A percentile compares a stretch with the other conserved stretches of the same genome.
phyloP scores from a whole-genome alignment of 2,113 vertebrate species.

The Pelmatolapia mariae region DNA sequence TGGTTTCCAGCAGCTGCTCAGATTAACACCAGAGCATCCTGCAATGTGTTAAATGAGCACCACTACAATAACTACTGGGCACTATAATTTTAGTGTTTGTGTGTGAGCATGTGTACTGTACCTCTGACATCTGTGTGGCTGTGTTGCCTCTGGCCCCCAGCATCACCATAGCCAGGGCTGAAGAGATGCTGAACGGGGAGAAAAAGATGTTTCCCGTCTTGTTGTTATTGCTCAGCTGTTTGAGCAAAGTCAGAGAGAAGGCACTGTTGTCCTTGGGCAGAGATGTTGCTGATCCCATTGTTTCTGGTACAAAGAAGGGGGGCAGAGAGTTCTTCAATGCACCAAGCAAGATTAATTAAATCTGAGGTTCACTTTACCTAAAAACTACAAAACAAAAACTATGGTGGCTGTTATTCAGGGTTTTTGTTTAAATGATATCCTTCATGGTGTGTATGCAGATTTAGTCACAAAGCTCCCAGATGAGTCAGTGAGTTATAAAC shows the following conservation, averaged over 20 bases:
- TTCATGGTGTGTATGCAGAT: not conserved
- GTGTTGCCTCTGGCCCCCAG: conserved; percentile 79
- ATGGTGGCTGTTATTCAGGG: not conserved
- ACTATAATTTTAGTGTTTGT: not conserved
- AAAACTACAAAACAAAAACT: not conserved
- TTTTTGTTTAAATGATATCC: not conserved
- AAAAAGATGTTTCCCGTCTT: too few relatives aligned
- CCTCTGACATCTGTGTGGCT: conserved; percentile 81
- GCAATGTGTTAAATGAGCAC: not conserved
- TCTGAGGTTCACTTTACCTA: not conserved
- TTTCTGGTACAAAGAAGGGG: not conserved
- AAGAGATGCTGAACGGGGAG: not conserved
- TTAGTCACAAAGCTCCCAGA: not conserved
- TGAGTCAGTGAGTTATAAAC: not conserved
- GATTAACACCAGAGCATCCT: not conserved
- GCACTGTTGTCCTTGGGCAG: too few relatives aligned
- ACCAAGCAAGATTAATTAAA: accelerated
- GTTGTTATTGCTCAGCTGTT: too few relatives aligned
- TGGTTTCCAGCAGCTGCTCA: not conserved
- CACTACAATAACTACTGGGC: not conserved
- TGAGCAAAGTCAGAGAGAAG: too few relatives aligned
- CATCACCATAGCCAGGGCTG: conserved; percentile 80
- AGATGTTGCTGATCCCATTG: too few relatives aligned
- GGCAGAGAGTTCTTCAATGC: accelerated
- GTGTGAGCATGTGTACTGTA: conserved; percentile 21